Evolutionary conservation across 2,113 vertebrate genomes (phyloP).

Genomic region (Lepus americanus): DNA sequence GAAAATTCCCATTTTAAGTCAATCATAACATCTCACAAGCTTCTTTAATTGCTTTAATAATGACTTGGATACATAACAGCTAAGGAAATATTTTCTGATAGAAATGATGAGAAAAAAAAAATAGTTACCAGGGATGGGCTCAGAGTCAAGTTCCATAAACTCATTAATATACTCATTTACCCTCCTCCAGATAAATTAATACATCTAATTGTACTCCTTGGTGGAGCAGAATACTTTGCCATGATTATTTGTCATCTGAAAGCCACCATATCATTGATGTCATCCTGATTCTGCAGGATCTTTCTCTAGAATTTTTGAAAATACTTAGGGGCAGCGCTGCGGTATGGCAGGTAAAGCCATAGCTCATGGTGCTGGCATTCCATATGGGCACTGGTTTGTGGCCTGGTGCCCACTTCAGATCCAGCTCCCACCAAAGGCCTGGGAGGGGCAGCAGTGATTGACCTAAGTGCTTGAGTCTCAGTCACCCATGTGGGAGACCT

Average conservation of each 20-base stretch:
- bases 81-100: background rate
- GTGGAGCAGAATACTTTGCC: background rate
- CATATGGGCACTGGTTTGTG: no score
- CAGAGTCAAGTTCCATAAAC: background rate
- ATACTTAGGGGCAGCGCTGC: no score
- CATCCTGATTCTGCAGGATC: background rate
- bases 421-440: no score
- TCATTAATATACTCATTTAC: background rate
- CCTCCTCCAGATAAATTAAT: background rate
- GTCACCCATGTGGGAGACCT: no score
- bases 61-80: background rate
- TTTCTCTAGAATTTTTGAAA: background rate
- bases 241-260: background rate
- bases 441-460: no score
- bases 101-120: background rate
- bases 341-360: no score
- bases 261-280: background rate
- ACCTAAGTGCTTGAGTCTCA: no score
- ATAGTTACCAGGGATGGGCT: background rate
- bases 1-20: background rate
- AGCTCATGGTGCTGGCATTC: no score
- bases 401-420: no score
- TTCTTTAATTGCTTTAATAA: background rate
- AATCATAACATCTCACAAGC: background rate
- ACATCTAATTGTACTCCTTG: background rate